Conservation (phyloP, 2,888 invertebrate species). For the Agonopterix alstromeriana region DNA sequence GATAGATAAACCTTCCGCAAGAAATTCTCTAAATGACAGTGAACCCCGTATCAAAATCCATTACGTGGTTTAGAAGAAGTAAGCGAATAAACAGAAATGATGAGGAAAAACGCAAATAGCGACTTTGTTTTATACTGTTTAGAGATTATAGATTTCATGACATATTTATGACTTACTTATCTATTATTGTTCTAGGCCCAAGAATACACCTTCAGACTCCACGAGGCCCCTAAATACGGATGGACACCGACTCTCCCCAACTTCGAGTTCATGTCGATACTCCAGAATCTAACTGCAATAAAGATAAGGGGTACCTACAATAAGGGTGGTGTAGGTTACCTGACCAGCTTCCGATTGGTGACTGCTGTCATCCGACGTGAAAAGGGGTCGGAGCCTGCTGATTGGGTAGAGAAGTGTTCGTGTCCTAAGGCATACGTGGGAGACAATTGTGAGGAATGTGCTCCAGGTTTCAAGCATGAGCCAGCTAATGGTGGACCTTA, state of each 20-base stretch:
- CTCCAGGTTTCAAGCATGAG: conserved; percentile 94
- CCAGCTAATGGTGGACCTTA: conserved; percentile 95
- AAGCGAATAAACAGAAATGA: no score
- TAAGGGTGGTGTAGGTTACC: conserved; percentile 87
- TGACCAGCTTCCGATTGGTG: conserved; percentile 92
- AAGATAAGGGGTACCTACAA: conserved; percentile 96
- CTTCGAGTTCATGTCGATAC: conserved; percentile 92
- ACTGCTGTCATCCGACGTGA: conserved; percentile 91
- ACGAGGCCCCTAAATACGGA: conserved; percentile 93
- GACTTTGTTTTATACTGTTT: no score
- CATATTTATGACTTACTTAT: conserved; percentile 3
- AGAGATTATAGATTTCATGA: no score
- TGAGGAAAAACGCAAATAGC: no score
- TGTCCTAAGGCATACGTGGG: conserved; percentile 93
- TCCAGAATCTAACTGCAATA: conserved; percentile 95
- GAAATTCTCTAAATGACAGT: no score
- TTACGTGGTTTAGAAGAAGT: no score
- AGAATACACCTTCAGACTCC: conserved; percentile 89
- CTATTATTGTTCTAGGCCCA: conserved; percentile 72
- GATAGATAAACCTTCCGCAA: no score
- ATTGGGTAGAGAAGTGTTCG: conserved; percentile 96
- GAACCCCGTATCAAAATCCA: no score
- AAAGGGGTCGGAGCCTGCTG: conserved; percentile 80
- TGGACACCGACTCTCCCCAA: conserved; percentile 95
- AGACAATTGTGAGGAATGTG: conserved; percentile 98